These are phyloP conservation scores for Venustoraphidia nigricollis DNA, from an alignment of 2,888 invertebrate genomes.

Conservation along the genomic window DNA sequence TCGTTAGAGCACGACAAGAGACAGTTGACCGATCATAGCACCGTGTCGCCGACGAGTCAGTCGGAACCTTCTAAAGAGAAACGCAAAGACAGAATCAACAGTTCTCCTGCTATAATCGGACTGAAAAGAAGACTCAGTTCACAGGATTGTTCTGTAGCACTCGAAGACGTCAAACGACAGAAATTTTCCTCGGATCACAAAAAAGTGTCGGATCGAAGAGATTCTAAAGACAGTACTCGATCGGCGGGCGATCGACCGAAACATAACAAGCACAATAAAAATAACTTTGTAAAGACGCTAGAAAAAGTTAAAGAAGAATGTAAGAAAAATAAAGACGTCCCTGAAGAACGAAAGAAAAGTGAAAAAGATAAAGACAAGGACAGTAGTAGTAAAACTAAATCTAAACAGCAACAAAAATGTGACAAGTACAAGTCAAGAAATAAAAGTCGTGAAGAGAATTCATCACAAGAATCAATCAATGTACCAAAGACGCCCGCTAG, in stretches of 20 bases:
- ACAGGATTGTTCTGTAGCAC: slow-evolving; percentile 46
- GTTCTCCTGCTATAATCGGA: slow-evolving; percentile 46
- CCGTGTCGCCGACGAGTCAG: slow-evolving; percentile 16
- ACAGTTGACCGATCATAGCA: slow-evolving; percentile 16
- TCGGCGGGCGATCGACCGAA: slow-evolving; percentile 26
- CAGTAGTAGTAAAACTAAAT: slow-evolving; percentile 23
- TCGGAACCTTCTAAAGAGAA: slow-evolving; percentile 18
- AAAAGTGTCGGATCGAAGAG: slow-evolving; percentile 43
- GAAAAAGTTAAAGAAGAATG: slow-evolving; percentile 20
- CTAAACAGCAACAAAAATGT: slow-evolving; percentile 19
- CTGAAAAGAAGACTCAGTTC: slow-evolving; percentile 64
- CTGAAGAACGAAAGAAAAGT: slow-evolving; percentile 23
- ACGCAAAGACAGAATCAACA: slow-evolving; percentile 44
- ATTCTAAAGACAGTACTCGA: slow-evolving; percentile 48
- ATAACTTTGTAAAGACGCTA: slow-evolving; percentile 37
- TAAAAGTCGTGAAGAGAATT: slow-evolving; percentile 1
- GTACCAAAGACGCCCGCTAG: slow-evolving; percentile 15
- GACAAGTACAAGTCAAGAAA: slow-evolving; percentile 4
- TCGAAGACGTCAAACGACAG: slow-evolving; percentile 45
- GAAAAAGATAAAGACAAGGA: slow-evolving; percentile 19
- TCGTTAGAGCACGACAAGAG: slow-evolving; percentile 32
- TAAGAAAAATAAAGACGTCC: slow-evolving; percentile 9
- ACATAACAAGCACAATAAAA: slow-evolving; percentile 40
- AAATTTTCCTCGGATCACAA: slow-evolving; percentile 36
- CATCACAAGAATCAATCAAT: slow-evolving; percentile 16